Conservation (phyloP, 2,888 invertebrate genomes). For the Amiota mariae region DNA sequence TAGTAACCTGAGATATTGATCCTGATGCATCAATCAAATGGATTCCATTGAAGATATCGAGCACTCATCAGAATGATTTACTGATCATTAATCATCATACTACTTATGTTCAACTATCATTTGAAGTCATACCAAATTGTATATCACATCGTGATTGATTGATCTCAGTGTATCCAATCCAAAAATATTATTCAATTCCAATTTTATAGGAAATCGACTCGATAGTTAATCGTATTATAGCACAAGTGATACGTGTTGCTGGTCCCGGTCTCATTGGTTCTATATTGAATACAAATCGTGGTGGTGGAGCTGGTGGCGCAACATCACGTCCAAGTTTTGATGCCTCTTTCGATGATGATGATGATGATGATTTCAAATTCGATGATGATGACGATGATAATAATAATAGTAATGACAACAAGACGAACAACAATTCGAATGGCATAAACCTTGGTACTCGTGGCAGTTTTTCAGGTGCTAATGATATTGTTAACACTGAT, state of each 20-base stretch:
- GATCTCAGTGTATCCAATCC: no score
- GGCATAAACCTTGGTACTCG: constrained; percentile 20
- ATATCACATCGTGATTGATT: no score
- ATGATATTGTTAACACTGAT: constrained; percentile 55
- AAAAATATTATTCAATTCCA: not conserved
- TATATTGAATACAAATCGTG: constrained; percentile 64
- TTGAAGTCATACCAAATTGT: no score
- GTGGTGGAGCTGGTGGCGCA: constrained; percentile 49
- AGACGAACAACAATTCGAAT: constrained; percentile 4
- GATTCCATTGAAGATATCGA: no score
- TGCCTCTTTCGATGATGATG: constrained; percentile 75
- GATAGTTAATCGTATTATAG: constrained; percentile 72
- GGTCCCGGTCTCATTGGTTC: constrained; percentile 79
- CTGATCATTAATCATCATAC: no score
- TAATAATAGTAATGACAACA: constrained; percentile 23
- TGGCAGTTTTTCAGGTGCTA: constrained; percentile 34
- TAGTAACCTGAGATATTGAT: no score
- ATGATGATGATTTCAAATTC: constrained; percentile 63
- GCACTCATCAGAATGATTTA: no score
- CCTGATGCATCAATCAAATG: no score
- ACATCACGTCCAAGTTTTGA: constrained; percentile 71
- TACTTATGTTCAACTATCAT: no score
- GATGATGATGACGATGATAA: constrained; percentile 40
- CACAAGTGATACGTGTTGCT: constrained; percentile 81
- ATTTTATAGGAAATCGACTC: constrained; percentile 71